Base-by-base conservation (phyloP, 2,797 vertebrate genomes). In the Mus caroli region DNA sequence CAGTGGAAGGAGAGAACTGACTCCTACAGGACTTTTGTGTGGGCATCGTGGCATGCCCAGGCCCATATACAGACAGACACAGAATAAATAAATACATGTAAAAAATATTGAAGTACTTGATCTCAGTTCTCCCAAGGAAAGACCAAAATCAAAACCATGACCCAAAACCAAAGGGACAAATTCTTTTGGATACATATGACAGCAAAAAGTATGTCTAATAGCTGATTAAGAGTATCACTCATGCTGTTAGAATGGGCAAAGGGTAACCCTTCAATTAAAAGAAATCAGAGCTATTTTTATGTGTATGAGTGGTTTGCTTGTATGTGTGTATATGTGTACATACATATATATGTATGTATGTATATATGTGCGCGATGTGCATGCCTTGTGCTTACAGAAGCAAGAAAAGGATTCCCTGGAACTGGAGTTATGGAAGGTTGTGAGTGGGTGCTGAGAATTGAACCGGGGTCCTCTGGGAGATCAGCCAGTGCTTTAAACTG, bases 161-260 rank as follows among this genome's bases (percentile, higher is more conserved):
- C 43, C 4, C 43, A 4, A 87, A 92, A 90, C 34, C 80, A 88
- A 85, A 69, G 9, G 15, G 60, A 78, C 20, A 31, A 67, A 93
- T 31, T 31, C 12, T 84, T 88, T 90, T 64, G 77, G 26, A 75
- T 28, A 79, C 26, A 6, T 3, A 15, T 22, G 28, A 64, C 22
- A 85, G n/a, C 26, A 73, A 93, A 62, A 86, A 83, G 19, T 46
- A n/a, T 46, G 9, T 60, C 26, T 69, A 6, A 75, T 64, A 78
- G 46, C 19, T 22, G 34, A 92, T 79, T n/a, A 79, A 89, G 83
- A 73, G 94, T 91, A 84, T 54, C 71, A 60, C 46, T n/a, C 43
- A n/a, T 8, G 22, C 5, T 54, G 20, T 64, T 84, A 78, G 60
- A 88, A 80, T 4, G 4, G 52, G 15, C 56, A 84, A 92, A 90